Conservation (phyloP, 2,888 invertebrate species). For the Flexamia atlantica region DNA sequence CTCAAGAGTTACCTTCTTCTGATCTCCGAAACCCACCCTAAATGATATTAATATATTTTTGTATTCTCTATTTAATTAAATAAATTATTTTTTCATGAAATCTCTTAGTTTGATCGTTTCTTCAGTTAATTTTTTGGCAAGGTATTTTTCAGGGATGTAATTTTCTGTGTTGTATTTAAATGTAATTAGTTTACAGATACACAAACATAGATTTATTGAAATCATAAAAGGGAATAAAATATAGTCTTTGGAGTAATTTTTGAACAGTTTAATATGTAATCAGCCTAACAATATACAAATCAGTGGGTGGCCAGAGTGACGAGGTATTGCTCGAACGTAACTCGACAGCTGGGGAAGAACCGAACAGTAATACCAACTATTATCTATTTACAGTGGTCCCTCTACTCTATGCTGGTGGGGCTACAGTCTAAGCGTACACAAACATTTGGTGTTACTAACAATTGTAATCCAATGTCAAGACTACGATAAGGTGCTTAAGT, state of each 20-base stretch:
- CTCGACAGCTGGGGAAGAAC: slow-evolving; percentile 23
- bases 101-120: too few relatives aligned
- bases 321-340: slow-evolving; percentile 5
- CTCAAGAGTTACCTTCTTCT: too few relatives aligned
- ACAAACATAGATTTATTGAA: too few relatives aligned
- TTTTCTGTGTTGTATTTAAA: too few relatives aligned
- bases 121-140: too few relatives aligned
- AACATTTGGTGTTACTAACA: slow-evolving; percentile 43
- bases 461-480: not conserved
- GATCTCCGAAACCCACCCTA: too few relatives aligned
- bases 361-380: slow-evolving; percentile 16
- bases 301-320: slow-evolving; percentile 30
- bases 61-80: too few relatives aligned
- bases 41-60: too few relatives aligned
- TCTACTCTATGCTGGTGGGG: slow-evolving; percentile 22
- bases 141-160: too few relatives aligned
- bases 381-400: slow-evolving; percentile 28
- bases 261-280: slow-evolving; percentile 26
- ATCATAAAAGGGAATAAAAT: not conserved
- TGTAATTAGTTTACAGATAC: too few relatives aligned
- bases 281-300: slow-evolving; percentile 45
- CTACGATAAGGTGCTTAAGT: slow-evolving; percentile 31
- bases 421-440: slow-evolving; percentile 15
- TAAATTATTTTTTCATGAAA: too few relatives aligned
- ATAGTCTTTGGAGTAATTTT: not conserved